phyloP scores from a whole-genome alignment of 2,797 vertebrate species.

The Danionella dracula region DNA sequence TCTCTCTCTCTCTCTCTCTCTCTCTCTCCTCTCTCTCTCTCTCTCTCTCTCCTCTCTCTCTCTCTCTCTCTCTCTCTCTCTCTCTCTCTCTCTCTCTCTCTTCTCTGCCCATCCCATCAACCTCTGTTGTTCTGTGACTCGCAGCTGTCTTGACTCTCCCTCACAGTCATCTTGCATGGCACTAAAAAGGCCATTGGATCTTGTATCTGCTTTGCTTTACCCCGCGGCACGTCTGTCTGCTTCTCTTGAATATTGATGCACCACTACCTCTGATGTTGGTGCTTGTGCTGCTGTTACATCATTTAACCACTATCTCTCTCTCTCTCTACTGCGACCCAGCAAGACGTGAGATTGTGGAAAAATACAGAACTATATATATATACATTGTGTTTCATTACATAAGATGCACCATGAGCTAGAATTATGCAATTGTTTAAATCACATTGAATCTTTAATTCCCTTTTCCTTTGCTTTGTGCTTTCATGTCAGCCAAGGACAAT shows the following conservation, averaged over 20 bases:
- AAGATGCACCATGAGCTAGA: background rate
- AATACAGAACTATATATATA: background rate
- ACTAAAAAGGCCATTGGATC: conserved; percentile 20
- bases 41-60: too few relatives aligned
- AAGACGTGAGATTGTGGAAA: background rate
- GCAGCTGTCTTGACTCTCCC: background rate
- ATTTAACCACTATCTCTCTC: background rate
- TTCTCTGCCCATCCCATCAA: background rate
- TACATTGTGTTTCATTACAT: background rate
- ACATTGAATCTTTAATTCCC: background rate
- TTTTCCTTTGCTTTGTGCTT: background rate
- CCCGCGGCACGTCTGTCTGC: conserved; percentile 8
- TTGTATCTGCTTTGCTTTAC: background rate
- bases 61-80: background rate
- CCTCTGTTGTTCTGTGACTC: too few relatives aligned
- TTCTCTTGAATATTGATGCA: conserved; percentile 34
- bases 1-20: too few relatives aligned
- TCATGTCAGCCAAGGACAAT: background rate
- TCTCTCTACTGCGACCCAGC: background rate
- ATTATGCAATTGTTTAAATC: conserved; percentile 17
- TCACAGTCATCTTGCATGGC: conserved; percentile 1
- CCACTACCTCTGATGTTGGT: conserved; percentile 23
- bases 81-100: conserved; percentile 42
- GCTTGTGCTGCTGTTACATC: conserved; percentile 14
- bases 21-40: too few relatives aligned